These are phyloP conservation scores for Takifugu flavidus DNA, from an alignment of 2,113 vertebrate species.

Conservation along the genomic window DNA sequence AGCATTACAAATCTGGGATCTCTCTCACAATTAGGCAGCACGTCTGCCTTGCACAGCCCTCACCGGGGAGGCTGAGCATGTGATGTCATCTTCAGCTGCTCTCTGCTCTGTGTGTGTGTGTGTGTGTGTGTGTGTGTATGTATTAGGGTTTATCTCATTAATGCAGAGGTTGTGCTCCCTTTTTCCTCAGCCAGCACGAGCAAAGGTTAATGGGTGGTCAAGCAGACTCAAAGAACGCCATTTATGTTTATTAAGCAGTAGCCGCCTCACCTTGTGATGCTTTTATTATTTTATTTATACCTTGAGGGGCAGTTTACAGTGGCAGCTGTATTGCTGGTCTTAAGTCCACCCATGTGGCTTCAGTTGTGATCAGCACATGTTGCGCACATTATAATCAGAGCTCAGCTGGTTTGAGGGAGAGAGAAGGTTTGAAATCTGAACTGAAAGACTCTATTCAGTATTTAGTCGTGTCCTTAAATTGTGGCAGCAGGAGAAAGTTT, in stretches of 20 bases:
- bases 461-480: conserved; percentile 6
- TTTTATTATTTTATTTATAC: conserved; percentile 28
- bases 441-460: too few relatives aligned
- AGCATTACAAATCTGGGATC: conserved; percentile 66
- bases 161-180: conserved; percentile 59
- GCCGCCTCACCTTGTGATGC: conserved; percentile 27
- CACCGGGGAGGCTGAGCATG: conserved; percentile 40
- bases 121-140: conserved; percentile 7
- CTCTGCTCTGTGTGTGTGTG: conserved; percentile 15
- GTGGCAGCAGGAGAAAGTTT: conserved; percentile 39
- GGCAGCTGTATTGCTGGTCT: conserved; percentile 36
- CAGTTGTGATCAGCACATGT: conserved; percentile 11
- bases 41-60: conserved; percentile 50
- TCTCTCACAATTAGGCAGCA: conserved; percentile 62
- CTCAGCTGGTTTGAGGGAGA: conserved; percentile 16
- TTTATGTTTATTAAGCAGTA: conserved; percentile 56
- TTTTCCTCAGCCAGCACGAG: conserved; percentile 59
- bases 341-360: conserved; percentile 53
- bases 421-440: conserved; percentile 2
- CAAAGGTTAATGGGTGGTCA: conserved; percentile 64
- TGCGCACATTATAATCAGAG: too few relatives aligned
- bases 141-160: conserved; percentile 57
- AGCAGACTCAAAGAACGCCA: conserved; percentile 47
- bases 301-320: not conserved
- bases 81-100: conserved; percentile 58